Evolutionary conservation across 1,140 invertebrate species (phyloP), one percentile per base, ranked within the genome.

Genomic region (Calliopsis andreniformis): DNA sequence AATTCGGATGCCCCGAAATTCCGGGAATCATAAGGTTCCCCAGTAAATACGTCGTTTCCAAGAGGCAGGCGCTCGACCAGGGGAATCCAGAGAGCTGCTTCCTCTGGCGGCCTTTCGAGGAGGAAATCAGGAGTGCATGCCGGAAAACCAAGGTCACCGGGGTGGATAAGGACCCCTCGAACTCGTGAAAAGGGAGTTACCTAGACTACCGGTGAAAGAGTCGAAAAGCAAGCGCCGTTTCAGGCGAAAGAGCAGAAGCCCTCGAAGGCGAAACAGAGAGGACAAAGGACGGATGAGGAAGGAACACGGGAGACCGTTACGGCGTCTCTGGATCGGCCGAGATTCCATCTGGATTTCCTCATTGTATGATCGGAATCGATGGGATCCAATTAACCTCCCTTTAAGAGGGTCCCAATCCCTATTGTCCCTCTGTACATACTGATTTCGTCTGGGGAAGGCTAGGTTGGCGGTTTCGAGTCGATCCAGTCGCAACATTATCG

Each of bases 351-450:
- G 53, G 78, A 59, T 59, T 59, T 59, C 59, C 63, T 82, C 77
- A 85, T 84, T 83, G 86, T 87, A 42, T 79, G 76, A 87, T 86
- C 81, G 71, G 59, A 87, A 88, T 88, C 86, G 86, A 89, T 88
- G 80, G 78, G 78, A 88, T 88, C 85, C 87, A 88, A 89, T 89
- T 88, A 89, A 88, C 86, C 82, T 87, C 78, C 82, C 86, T 83
- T 80, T 86, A 83, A 82, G 80, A 84, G 82, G 86, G 77, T 82
- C 73, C 75, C 76, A 35, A 64, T 39, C 61, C 75, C 86, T 69
- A 87, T 88, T 87, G 87, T 86, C 76, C 86, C 78, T 83, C 61
- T 43, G 76, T 81, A 86, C 85, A 81, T 83, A 79, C 76, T 66
- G 80, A 81, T 82, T 87, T 76, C 70, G 80, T 70, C 64, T 62